Base-by-base conservation (phyloP, 2,797 vertebrate genomes). In the Podargus strigoides region DNA sequence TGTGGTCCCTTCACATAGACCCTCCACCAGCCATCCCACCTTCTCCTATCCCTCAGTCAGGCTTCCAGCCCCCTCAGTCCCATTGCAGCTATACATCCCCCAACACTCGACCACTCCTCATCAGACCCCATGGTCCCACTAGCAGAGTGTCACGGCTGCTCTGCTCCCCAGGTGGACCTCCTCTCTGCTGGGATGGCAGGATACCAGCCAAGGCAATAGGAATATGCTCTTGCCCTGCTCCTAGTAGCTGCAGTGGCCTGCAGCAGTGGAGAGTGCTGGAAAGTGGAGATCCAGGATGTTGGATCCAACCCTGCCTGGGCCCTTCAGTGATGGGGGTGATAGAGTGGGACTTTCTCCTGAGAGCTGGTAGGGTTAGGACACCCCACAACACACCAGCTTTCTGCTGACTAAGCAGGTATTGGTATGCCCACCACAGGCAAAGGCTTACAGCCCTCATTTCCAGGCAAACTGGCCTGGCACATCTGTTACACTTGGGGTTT, bases 401-500 rank as follows among this genome's bases (percentile, higher is more conserved):
- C 59, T 64, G 50, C 36, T 68, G 55, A 50, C 37, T 36, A 10
- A 56, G 21, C 23, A 60, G 26, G 10, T 34, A 42, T 32, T 7
- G 3, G n/a, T 44, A 12, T 7, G 50, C 9, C 18, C 11, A 50
- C 30, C 8, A 34, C 34, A 32, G 67, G 22, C 6, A 16, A 39
- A 62, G 9, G 8, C 2, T 53, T 19, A 9, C 10, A 28, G 36
- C 28, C n/a, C 26, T 34, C 11, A 14, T 36, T 42, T 41, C 47
- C 36, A 53, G 42, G 19, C 3, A 83, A 41, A 20, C 0, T 2
- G 24, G 24, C 44, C 34, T 15, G n/a, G 28, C 34, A 73, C 7
- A 19, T 20, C 20, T 19, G 3, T 17, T 39, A 21, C 0, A 0
- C 6, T n/a, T 34, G 4, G 4, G 42, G 49, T 15, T 0, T 5